These are phyloP conservation scores for Gnathonemus echidnorhynchus DNA, from an alignment of 2,113 vertebrate genomes.

Conservation along the genomic window DNA sequence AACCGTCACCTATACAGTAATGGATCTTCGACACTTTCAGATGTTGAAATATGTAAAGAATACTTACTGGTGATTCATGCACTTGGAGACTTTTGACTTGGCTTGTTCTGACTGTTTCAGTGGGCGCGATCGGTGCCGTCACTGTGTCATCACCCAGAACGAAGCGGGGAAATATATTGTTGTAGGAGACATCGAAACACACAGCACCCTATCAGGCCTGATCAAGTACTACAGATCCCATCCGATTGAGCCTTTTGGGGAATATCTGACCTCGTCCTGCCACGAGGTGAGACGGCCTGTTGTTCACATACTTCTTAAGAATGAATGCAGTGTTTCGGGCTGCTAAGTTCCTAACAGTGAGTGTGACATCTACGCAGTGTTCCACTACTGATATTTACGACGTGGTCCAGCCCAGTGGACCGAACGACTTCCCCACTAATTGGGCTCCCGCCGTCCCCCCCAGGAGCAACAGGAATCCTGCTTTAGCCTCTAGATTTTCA, in stretches of 20 bases:
- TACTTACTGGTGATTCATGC: background rate
- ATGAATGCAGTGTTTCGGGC: background rate
- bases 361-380: conserved; percentile 39
- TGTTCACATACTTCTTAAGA: background rate
- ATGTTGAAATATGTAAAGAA: background rate
- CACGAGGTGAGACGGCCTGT: conserved; percentile 50
- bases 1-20: background rate
- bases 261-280: conserved; percentile 64
- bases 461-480: conserved; percentile 31
- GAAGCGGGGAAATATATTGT: conserved; percentile 58
- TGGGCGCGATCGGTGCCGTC: conserved; percentile 70
- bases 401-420: conserved; percentile 44
- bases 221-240: conserved; percentile 62
- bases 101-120: conserved; percentile 44
- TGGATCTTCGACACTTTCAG: background rate
- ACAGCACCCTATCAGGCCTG: conserved; percentile 56
- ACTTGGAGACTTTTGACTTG: background rate
- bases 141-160: conserved; percentile 72
- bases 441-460: conserved; percentile 37
- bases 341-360: background rate
- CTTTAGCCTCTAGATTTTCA: background rate
- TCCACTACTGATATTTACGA: conserved; percentile 55
- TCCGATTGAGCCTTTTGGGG: conserved; percentile 71
- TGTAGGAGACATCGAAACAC: conserved; percentile 57
- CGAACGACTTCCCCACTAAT: conserved; percentile 28